Base-by-base conservation (phyloP, 1,140 invertebrate species). In the Drosophila teissieri region DNA sequence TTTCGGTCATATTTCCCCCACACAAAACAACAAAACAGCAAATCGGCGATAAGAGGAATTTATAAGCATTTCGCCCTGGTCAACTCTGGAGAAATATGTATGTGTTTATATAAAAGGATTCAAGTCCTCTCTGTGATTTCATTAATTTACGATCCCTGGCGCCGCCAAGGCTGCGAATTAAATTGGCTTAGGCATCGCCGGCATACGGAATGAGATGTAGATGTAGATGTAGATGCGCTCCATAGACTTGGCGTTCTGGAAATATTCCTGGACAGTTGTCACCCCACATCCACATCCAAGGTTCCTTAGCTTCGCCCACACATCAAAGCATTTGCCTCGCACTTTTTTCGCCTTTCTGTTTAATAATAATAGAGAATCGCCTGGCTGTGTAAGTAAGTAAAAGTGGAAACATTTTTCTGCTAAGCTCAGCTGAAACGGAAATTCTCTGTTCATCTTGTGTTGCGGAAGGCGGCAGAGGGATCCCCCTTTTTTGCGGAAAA, bases 391-490 rank as follows among this genome's bases (percentile, higher is more conserved):
- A 54, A 63, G 78, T 84, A 80, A 84, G 81, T 73, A 80, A 75
- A 83, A 89, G 84, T 88, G 67, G 76, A 89, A 80, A 89, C 79
- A 89, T 89, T 83, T 77, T 89, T 89, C 61, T 80, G 84, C 84
- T 89, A 89, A 89, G 84, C 80, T 89, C 84, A 89, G 84, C 84
- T 80, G 68, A 90, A 89, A 89, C 85, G 84, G 84, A 89, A 89
- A 89, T 72, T 84, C 62, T 17, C 73, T 75, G 70, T 75, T 75
- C 72, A 42, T 78, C 74, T 48, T 69, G 68, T 57, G 83, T 78
- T 78, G 83, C 77, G 82, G 73, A 63, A 78, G 63, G 65, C 57
- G 69, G 78, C 72, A 63, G 37, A 34, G 3, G 48, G 27, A n/a
- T 31, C 49, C 63, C 62, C 24, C 24, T 34, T 15, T 34, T 69